Percentiles rank a stretch among this genome's conserved stretches.
phyloP scores from a whole-genome alignment of 2,888 invertebrate species.

The Spisula subtruncata region DNA sequence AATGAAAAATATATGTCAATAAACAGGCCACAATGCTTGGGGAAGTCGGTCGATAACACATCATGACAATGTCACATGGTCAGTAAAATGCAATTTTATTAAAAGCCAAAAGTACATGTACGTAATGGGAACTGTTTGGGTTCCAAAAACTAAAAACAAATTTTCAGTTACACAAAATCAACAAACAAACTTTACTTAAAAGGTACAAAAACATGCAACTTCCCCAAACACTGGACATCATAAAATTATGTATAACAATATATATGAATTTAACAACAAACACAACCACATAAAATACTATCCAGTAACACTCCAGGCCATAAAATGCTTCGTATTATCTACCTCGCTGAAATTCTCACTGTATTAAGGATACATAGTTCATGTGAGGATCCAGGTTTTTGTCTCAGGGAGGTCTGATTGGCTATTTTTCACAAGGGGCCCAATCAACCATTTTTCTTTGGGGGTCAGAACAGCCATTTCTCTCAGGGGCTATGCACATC shows the following conservation, averaged over 20 bases:
- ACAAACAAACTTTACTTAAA: not conserved
- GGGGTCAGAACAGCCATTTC: too few relatives aligned
- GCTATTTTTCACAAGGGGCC: too few relatives aligned
- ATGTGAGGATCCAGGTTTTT: too few relatives aligned
- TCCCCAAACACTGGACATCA: slow-evolving; percentile 12
- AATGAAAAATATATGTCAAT: slow-evolving; percentile 25
- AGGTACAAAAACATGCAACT: not conserved
- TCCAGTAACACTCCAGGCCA: slow-evolving; percentile 37
- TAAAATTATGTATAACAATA: slow-evolving; percentile 19
- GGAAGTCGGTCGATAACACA: not conserved
- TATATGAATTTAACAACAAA: slow-evolving; percentile 24
- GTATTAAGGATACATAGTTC: too few relatives aligned
- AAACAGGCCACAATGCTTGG: slow-evolving; percentile 1
- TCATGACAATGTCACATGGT: not conserved
- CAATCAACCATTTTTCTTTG: too few relatives aligned
- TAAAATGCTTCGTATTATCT: not conserved
- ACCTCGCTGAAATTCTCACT: slow-evolving; percentile 1
- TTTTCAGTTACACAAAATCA: slow-evolving; percentile 2
- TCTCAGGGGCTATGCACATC: too few relatives aligned
- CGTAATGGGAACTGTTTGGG: not conserved
- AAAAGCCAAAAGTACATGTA: not conserved
- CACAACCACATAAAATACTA: slow-evolving; percentile 44
- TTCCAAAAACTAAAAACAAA: slow-evolving; percentile 11
- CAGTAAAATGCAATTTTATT: not conserved
- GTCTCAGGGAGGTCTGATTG: too few relatives aligned